Base-by-base conservation (phyloP, 2,888 invertebrate genomes). In the Steinernema hermaphroditum region DNA sequence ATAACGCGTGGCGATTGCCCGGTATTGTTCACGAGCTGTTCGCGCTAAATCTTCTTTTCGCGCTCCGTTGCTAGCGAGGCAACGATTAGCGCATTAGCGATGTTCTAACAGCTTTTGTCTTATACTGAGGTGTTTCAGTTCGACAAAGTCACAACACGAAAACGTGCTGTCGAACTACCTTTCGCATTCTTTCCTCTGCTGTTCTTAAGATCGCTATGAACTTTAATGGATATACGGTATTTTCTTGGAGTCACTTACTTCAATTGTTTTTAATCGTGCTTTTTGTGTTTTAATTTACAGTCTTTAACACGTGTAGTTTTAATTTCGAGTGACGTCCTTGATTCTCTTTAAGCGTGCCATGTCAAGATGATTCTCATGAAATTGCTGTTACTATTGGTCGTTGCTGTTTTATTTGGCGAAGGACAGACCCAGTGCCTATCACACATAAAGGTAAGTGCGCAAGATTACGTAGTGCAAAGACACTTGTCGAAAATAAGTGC, bases 351-450 rank as follows among this genome's bases (percentile, higher is more conserved):
- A n/a, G n/a, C 32, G 16, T 62, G 27, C 19, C 27, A 62, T 62
- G 62, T 32, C n/a, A 62, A 29, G 6, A 62, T 62, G 62, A 29
- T 27, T 16, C 29, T 8, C 32, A 22, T 50, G 12, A n/a, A 22
- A 50, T 16, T 27, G 32, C 22, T 14, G 29, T 32, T 16, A 14
- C 29, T 32, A 8, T 4, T 62, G 16, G 16, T 62, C 32, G 22
- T 16, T 32, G 24, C 62, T 16, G 32, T 32, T 29, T 32, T 62
- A 32, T 16, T 62, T 62, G 19, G 32, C 70, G 37, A 19, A 44
- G 72, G n/a, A 34, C 24, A 44, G 19, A 68, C 43, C 24, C 72
- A 72, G 68, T 72, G 72, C 32, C 62, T 43, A 29, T 16, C 69
- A 16, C 43, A 68, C 43, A 68, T 72, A 24, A 72, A 72, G 69